phyloP scores from a whole-genome alignment of 2,113 vertebrate genomes.

The Tringa solitaria region DNA sequence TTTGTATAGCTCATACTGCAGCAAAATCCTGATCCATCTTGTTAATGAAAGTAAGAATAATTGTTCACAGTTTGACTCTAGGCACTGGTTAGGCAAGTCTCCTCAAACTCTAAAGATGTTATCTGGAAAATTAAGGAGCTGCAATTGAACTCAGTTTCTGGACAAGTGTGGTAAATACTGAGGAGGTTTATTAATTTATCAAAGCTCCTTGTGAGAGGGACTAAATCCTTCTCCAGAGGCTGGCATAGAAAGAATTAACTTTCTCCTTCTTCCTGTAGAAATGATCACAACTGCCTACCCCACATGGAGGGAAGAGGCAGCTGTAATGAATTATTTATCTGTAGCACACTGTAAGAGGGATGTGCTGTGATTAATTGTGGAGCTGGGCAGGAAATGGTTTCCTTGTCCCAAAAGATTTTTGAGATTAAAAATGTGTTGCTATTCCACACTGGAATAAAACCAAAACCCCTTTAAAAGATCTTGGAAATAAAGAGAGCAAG shows the following conservation, averaged over 20 bases:
- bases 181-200: constrained; percentile 30
- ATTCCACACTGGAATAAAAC: neutral
- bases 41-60: constrained; percentile 29
- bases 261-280: constrained; percentile 15
- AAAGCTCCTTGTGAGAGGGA: neutral
- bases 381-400: constrained; percentile 6
- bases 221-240: constrained; percentile 14
- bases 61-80: constrained; percentile 26
- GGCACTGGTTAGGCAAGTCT: constrained; percentile 43
- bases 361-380: constrained; percentile 34
- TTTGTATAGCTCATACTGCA: neutral
- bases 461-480: neutral
- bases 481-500: neutral
- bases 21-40: constrained; percentile 20
- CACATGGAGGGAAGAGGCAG: neutral
- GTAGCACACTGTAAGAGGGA: neutral
- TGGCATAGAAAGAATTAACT: neutral
- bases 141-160: constrained; percentile 8
- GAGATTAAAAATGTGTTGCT: neutral
- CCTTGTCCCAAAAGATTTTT: constrained; percentile 30
- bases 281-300: neutral
- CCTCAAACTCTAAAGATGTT: constrained; percentile 47
- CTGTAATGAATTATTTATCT: constrained; percentile 43
- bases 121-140: constrained; percentile 43
- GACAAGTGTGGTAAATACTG: constrained; percentile 32